Percentiles rank a stretch among this genome's conserved stretches.
Evolutionary conservation across 2,888 invertebrate species (phyloP).

Genomic region (Sphaerophoria rueppellii): DNA sequence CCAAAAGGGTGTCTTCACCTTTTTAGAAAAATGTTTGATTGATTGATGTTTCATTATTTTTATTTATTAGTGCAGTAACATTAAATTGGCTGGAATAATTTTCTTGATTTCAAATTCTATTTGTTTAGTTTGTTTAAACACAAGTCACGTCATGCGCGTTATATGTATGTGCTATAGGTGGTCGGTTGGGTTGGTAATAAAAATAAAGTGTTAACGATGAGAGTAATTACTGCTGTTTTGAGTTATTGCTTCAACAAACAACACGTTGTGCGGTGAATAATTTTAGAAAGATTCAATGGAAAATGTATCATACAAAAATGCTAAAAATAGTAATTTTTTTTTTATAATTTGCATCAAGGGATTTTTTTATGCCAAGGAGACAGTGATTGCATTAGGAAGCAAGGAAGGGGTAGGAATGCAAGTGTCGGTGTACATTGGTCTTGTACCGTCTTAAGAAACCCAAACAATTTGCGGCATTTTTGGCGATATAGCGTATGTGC

Average conservation of each 20-base stretch:
- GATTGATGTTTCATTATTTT: slow-evolving; percentile 13
- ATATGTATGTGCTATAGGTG: background rate
- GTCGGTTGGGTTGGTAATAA: slow-evolving; percentile 7
- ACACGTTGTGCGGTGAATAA: background rate
- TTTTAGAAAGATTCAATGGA: background rate
- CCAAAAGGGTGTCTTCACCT: background rate
- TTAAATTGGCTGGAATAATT: background rate
- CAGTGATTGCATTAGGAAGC: no score
- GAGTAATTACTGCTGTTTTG: slow-evolving; percentile 1
- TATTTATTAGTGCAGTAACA: background rate
- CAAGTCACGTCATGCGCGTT: slow-evolving; percentile 15
- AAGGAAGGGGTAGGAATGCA: no score
- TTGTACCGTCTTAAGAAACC: no score
- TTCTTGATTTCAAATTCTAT: background rate
- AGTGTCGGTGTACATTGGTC: no score
- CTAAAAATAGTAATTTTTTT: background rate
- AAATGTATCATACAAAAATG: background rate
- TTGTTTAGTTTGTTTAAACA: background rate
- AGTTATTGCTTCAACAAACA: slow-evolving; percentile 1
- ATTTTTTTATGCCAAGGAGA: no score
- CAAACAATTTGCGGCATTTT: no score
- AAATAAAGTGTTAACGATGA: slow-evolving; percentile 17
- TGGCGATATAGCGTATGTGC: no score
- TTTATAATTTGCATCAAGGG: no score
- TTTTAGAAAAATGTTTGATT: slow-evolving; percentile 24